A percentile compares a stretch with the other conserved stretches of the same genome.
phyloP scores from a whole-genome alignment of 2,797 vertebrate species.

The Anas georgica region DNA sequence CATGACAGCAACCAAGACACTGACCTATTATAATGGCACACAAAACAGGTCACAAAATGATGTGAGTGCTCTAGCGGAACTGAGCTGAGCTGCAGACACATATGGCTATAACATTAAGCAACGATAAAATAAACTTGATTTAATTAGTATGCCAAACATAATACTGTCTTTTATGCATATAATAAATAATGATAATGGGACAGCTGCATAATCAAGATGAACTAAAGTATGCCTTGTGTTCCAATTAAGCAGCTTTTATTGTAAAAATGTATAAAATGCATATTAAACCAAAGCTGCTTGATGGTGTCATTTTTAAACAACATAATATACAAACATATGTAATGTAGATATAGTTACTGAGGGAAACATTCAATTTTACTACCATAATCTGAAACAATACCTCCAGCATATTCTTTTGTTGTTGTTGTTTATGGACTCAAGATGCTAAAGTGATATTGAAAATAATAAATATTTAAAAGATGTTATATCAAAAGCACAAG shows the following conservation, averaged over 20 bases:
- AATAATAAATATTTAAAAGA: not conserved
- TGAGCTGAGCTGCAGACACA: not conserved
- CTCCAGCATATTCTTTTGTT: not conserved
- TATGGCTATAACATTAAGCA: not conserved
- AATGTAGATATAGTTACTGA: not conserved
- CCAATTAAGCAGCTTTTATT: constrained; percentile 10
- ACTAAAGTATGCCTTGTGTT: not conserved
- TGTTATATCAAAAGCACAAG: not conserved
- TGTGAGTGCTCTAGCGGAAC: not conserved
- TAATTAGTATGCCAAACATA: constrained; percentile 8
- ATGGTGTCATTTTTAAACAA: not conserved
- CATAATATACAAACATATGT: not conserved
- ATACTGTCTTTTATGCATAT: not conserved
- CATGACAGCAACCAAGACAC: not conserved
- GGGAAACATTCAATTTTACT: not conserved
- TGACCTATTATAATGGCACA: not conserved
- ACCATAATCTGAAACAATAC: not conserved
- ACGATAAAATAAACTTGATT: constrained; percentile 32
- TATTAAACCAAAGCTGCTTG: not conserved
- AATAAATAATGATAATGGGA: constrained; percentile 41
- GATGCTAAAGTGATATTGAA: not conserved
- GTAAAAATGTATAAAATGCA: not conserved
- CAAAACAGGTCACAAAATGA: not conserved
- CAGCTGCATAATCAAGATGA: constrained; percentile 17
- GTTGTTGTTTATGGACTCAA: not conserved